A percentile compares a stretch with the other conserved stretches of the same genome.
These are phyloP conservation scores for Lissocephala sabroskyi DNA, from an alignment of 2,888 invertebrate genomes.

Conservation along the genomic window DNA sequence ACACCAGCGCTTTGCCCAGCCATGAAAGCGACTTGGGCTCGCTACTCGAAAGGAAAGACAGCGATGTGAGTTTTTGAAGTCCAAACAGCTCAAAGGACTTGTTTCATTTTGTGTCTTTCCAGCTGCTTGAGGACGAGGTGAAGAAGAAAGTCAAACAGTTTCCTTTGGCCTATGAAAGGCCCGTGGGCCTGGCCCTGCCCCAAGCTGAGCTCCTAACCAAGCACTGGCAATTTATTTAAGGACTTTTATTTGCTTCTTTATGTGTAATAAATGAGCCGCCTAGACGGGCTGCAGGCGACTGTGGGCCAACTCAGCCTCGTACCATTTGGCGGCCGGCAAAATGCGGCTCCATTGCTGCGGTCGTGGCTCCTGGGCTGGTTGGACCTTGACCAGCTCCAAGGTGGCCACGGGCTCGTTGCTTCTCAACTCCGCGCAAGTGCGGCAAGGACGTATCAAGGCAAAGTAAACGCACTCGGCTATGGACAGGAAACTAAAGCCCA, in stretches of 20 bases:
- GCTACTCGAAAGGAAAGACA: slow-evolving; percentile 78
- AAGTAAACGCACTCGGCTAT: slow-evolving; percentile 84
- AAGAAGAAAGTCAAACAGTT: slow-evolving; percentile 83
- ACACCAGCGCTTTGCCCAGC: slow-evolving; percentile 78
- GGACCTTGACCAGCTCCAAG: slow-evolving; percentile 8
- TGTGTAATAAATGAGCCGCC: too few species aligned
- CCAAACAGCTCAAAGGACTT: background rate
- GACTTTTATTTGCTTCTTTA: too few species aligned
- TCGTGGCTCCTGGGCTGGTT: background rate
- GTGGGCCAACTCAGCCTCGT: slow-evolving; percentile 26
- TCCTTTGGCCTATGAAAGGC: slow-evolving; percentile 83
- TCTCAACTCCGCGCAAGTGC: slow-evolving; percentile 33
- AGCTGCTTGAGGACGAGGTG: slow-evolving; percentile 85
- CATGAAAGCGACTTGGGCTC: slow-evolving; percentile 81
- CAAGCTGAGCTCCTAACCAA: slow-evolving; percentile 79
- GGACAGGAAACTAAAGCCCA: slow-evolving; percentile 88
- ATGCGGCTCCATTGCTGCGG: background rate
- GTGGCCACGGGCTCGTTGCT: slow-evolving; percentile 16
- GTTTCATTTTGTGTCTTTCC: slow-evolving; percentile 23
- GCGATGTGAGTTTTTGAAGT: slow-evolving; percentile 75
- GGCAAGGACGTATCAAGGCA: slow-evolving; percentile 76
- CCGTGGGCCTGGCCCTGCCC: slow-evolving; percentile 76
- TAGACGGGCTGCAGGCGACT: too few species aligned
- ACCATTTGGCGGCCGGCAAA: slow-evolving; percentile 20
- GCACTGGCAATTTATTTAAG: slow-evolving; percentile 78